phyloP scores from a whole-genome alignment of 2,113 vertebrate species.

The Sinocyclocheilus grahami region DNA sequence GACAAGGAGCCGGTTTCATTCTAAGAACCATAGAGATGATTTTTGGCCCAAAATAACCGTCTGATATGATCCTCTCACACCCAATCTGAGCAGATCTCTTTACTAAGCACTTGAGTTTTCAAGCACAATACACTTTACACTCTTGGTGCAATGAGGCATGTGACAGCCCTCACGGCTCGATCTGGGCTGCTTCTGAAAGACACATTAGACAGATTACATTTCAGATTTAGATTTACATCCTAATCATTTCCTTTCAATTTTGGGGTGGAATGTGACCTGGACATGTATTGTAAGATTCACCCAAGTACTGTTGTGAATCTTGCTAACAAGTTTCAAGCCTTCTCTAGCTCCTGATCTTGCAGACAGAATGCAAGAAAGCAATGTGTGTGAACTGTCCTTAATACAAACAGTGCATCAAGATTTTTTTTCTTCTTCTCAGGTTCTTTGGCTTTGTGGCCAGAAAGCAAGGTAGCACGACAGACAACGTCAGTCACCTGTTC shows the following conservation, averaged over 20 bases:
- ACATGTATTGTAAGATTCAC: too few species aligned
- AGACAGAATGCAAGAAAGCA: too few species aligned
- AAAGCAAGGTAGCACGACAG: constrained; percentile 97
- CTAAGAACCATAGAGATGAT: neutral
- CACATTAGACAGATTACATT: too few species aligned
- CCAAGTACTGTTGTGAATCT: too few species aligned
- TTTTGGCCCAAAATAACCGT: neutral
- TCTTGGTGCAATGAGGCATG: constrained; percentile 42
- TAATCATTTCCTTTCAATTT: neutral
- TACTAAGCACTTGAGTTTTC: neutral
- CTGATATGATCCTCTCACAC: neutral
- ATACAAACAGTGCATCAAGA: too few species aligned
- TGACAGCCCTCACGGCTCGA: constrained; percentile 42
- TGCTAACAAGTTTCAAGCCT: too few species aligned
- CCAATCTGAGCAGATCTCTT: neutral
- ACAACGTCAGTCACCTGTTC: constrained; percentile 97
- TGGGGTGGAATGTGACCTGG: neutral
- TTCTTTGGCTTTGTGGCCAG: constrained; percentile 96
- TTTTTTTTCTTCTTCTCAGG: constrained; percentile 66
- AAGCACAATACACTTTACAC: neutral
- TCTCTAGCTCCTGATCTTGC: too few species aligned
- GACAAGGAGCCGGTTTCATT: neutral
- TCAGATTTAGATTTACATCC: neutral
- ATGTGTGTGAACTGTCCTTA: too few species aligned
- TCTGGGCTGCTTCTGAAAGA: constrained; percentile 38